These are phyloP conservation scores for Manis crassicaudata DNA, from an alignment of 2,797 vertebrate species.

Conservation along the genomic window DNA sequence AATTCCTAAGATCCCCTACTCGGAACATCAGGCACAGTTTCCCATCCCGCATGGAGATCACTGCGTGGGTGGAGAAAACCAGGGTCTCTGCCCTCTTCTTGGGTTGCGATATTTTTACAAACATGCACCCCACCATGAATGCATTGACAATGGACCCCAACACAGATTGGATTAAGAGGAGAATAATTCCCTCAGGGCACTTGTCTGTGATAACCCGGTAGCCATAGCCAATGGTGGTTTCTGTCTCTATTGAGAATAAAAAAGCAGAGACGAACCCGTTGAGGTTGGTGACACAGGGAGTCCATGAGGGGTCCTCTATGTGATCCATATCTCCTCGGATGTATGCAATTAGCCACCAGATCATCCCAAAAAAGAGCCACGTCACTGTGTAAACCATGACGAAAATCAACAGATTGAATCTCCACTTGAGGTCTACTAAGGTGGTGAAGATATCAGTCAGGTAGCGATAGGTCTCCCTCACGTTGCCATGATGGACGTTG, in stretches of 20 bases:
- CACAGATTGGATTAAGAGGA: slow-evolving; percentile 97
- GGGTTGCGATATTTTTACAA: slow-evolving; percentile 99
- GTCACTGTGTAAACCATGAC: slow-evolving; percentile 98
- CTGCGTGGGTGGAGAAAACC: slow-evolving; percentile 97
- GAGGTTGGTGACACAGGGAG: slow-evolving; percentile 98
- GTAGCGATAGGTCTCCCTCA: slow-evolving; percentile 97
- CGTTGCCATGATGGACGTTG: slow-evolving; percentile 98
- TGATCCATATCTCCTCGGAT: slow-evolving; percentile 97
- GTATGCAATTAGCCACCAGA: slow-evolving; percentile 99
- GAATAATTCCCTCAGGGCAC: slow-evolving; percentile 97
- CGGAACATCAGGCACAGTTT: slow-evolving; percentile 99
- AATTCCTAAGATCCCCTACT: slow-evolving; percentile 98
- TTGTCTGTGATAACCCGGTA: slow-evolving; percentile 99
- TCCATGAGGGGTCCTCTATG: slow-evolving; percentile 94
- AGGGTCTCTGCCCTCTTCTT: slow-evolving; percentile 99
- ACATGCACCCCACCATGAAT: slow-evolving; percentile 99
- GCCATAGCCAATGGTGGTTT: slow-evolving; percentile 99
- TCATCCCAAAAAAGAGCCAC: slow-evolving; percentile 99
- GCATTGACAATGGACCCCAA: slow-evolving; percentile 99
- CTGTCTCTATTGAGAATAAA: slow-evolving; percentile 99
- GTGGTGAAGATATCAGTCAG: slow-evolving; percentile 99
- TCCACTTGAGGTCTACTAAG: slow-evolving; percentile 98
- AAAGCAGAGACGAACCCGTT: slow-evolving; percentile 98
- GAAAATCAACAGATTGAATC: slow-evolving; percentile 98
- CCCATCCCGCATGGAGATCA: slow-evolving; percentile 98